Evolutionary conservation across 2,797 vertebrate species (phyloP).

Genomic region (Diglossa cyanea): DNA sequence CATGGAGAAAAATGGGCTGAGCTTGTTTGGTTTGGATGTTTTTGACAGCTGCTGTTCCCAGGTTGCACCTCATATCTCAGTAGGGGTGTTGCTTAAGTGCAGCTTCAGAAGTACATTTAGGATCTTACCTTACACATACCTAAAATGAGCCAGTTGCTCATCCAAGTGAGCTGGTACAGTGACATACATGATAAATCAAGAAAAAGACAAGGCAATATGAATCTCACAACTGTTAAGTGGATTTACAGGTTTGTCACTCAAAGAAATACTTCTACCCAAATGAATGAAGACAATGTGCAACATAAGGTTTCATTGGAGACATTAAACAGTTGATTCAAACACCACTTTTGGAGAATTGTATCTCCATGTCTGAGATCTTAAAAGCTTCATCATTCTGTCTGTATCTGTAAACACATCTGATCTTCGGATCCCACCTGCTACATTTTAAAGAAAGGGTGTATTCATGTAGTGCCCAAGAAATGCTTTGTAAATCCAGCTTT

Average conservation of each 20-base stretch:
- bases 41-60: background rate
- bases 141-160: background rate
- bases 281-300: background rate
- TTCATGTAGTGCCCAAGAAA: background rate
- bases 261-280: background rate
- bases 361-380: background rate
- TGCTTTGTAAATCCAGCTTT: background rate
- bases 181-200: background rate
- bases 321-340: background rate
- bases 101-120: background rate
- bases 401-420: background rate
- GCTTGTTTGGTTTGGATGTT: background rate
- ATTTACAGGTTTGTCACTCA: background rate
- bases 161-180: background rate
- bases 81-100: background rate
- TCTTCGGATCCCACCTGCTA: background rate
- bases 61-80: background rate
- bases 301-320: background rate
- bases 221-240: background rate
- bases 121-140: background rate
- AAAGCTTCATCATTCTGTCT: background rate
- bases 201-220: background rate
- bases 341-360: background rate
- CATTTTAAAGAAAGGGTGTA: background rate
- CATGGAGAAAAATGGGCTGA: background rate